Conservation (phyloP, 2,888 invertebrate species). For the Microplitis deprimator region DNA sequence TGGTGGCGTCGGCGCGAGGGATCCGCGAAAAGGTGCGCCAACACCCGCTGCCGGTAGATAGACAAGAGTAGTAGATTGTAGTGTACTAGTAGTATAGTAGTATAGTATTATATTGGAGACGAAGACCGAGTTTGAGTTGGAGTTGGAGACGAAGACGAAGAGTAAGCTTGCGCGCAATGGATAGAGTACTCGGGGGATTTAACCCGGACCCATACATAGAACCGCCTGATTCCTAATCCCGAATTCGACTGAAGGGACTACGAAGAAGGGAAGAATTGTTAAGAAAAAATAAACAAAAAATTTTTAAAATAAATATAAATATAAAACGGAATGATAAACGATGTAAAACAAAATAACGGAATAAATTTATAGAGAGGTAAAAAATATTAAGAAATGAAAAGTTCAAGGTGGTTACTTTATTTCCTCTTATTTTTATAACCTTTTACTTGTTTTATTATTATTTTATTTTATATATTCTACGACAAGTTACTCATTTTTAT, state of each 20-base stretch:
- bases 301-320: conserved; percentile 3
- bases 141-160: neutral
- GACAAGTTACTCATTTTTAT: conserved; percentile 12
- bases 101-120: neutral
- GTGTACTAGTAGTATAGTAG: neutral
- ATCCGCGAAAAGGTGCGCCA: conserved; percentile 31
- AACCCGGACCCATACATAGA: neutral
- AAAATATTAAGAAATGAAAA: conserved; percentile 13
- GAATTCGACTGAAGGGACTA: conserved; percentile 14
- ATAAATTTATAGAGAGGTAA: neutral
- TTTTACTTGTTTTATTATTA: conserved; percentile 10
- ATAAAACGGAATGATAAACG: conserved; percentile 25
- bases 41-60: conserved; percentile 8
- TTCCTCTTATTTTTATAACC: conserved; percentile 9
- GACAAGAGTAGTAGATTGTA: conserved; percentile 6
- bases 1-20: conserved; percentile 39
- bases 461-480: conserved; percentile 6
- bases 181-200: conserved; percentile 36
- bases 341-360: conserved; percentile 27
- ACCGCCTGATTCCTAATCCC: conserved; percentile 26
- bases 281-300: conserved; percentile 15
- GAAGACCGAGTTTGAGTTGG: neutral
- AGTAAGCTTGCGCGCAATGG: conserved; percentile 4
- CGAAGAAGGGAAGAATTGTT: neutral
- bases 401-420: conserved; percentile 15